Conservation (phyloP, 2,797 vertebrate species). For the Pterois miles region DNA sequence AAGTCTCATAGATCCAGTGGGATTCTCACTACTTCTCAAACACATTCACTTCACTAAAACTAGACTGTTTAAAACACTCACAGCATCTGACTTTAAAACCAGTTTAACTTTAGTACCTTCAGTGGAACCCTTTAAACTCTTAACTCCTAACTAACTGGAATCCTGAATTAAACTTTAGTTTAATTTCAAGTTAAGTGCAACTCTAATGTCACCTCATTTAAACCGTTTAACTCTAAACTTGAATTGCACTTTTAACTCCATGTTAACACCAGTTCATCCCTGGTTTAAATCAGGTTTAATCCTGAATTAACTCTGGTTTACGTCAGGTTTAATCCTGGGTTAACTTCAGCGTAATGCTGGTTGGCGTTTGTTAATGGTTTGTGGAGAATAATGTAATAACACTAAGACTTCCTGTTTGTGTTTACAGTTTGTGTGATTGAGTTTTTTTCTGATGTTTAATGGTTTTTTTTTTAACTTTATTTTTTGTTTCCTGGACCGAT, state of each 20-base stretch:
- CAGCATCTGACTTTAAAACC: too few species aligned
- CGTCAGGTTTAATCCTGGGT: background rate
- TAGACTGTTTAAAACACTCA: too few species aligned
- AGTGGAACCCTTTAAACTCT: too few species aligned
- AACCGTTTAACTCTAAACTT: background rate
- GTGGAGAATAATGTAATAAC: slow-evolving; percentile 3
- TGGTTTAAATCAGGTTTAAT: background rate
- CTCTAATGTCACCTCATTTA: too few species aligned
- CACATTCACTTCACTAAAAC: too few species aligned
- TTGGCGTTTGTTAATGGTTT: background rate
- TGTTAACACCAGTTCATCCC: too few species aligned
- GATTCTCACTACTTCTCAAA: too few species aligned
- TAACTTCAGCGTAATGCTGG: background rate
- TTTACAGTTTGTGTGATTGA: slow-evolving; percentile 32
- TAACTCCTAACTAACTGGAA: too few species aligned
- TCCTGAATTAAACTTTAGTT: background rate
- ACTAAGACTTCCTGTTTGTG: slow-evolving; percentile 32
- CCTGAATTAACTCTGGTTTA: background rate
- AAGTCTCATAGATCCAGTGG: too few species aligned
- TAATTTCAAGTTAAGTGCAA: too few species aligned
- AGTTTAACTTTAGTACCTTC: too few species aligned
- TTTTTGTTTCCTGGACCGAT: background rate
- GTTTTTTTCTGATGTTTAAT: slow-evolving; percentile 1
- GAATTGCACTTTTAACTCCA: too few species aligned
- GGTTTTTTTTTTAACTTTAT: slow-evolving; percentile 1